These are phyloP conservation scores for Scolopax bukidnonensis DNA, from an alignment of 2,797 vertebrate genomes.

Conservation along the genomic window DNA sequence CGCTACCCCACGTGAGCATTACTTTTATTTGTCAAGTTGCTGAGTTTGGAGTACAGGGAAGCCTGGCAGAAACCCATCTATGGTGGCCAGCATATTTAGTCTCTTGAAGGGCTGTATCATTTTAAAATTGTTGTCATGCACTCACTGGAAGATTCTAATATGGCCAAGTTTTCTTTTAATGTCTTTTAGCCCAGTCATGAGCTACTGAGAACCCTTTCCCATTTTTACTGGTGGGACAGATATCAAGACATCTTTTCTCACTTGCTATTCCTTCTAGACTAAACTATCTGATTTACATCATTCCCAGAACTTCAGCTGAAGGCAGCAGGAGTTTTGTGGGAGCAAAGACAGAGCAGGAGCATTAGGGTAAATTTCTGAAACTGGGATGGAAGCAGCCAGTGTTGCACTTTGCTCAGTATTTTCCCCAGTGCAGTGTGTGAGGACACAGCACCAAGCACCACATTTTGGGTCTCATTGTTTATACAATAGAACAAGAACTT, in stretches of 20 bases:
- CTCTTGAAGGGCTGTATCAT: not conserved
- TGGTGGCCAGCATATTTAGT: not conserved
- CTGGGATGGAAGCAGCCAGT: not conserved
- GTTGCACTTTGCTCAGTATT: not conserved
- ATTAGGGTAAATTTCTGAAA: not conserved
- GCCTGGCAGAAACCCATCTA: not conserved
- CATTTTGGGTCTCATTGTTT: not conserved
- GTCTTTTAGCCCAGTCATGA: not conserved
- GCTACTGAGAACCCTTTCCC: not conserved
- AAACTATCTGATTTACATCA: not conserved
- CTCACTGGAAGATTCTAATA: not conserved
- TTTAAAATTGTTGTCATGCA: not conserved
- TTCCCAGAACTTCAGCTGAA: not conserved
- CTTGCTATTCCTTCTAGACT: not conserved
- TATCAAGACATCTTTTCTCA: not conserved
- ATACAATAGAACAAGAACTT: not conserved
- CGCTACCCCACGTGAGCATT: fast-evolving
- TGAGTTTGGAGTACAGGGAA: not conserved
- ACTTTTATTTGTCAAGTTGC: not conserved
- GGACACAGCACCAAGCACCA: not conserved
- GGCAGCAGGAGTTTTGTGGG: not conserved
- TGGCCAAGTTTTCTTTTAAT: not conserved
- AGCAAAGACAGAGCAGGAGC: not conserved
- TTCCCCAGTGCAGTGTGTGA: fast-evolving
- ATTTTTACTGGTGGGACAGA: not conserved